A percentile compares a stretch with the other conserved stretches of the same genome.
phyloP scores from a whole-genome alignment of 1,140 invertebrate species.

The Drosophila mayri region DNA sequence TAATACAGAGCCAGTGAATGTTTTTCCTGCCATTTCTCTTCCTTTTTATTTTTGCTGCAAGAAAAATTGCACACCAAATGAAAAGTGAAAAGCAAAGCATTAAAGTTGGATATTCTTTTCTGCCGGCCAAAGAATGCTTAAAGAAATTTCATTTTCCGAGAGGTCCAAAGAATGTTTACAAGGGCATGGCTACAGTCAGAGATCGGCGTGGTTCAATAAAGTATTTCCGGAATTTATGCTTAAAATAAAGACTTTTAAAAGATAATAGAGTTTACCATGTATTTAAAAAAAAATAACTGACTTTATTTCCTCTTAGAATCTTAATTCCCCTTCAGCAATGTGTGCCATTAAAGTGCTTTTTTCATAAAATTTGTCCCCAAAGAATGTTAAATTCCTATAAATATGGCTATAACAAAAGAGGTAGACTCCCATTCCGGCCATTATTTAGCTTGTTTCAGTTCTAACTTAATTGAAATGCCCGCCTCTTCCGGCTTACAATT shows the following conservation, averaged over 20 bases:
- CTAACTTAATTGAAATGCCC: constrained; percentile 74
- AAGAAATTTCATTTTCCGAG: constrained; percentile 44
- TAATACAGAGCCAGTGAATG: constrained; percentile 64
- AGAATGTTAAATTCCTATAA: constrained; percentile 2
- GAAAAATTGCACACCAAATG: constrained; percentile 71
- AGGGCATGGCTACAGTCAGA: constrained; percentile 1
- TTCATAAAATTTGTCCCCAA: too few relatives aligned
- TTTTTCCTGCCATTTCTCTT: constrained; percentile 27
- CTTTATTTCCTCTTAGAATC: too few relatives aligned
- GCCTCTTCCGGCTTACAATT: constrained; percentile 35
- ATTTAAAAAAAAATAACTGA: neutral
- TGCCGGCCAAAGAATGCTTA: constrained; percentile 26
- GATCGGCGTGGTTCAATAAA: neutral
- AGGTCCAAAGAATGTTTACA: constrained; percentile 8
- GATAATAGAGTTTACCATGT: neutral
- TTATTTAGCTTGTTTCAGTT: constrained; percentile 40
- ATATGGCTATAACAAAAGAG: constrained; percentile 6
- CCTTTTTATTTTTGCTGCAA: constrained; percentile 9
- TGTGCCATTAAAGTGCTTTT: neutral
- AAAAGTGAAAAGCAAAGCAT: constrained; percentile 50
- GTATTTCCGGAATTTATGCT: neutral
- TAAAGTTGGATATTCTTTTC: constrained; percentile 27
- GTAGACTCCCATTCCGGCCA: constrained; percentile 6
- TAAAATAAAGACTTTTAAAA: neutral
- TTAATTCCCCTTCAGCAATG: neutral